Conservation (phyloP, 1,140 invertebrate species). For the Ceratina calcarata region DNA sequence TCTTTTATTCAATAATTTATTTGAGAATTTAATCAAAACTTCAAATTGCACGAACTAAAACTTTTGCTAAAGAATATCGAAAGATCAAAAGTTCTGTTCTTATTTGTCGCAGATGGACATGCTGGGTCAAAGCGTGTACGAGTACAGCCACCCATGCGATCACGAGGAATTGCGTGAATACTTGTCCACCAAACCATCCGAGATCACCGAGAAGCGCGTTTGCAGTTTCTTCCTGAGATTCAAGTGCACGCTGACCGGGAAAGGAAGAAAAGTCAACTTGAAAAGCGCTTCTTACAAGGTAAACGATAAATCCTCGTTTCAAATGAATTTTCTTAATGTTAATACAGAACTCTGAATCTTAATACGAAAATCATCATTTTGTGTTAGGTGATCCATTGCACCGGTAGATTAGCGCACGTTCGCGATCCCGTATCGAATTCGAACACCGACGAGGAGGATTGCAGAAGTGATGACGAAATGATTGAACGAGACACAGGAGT, state of each 20-base stretch:
- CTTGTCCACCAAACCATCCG: slow-evolving; percentile 82
- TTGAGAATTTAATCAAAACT: too few relatives aligned
- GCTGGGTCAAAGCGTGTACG: slow-evolving; percentile 95
- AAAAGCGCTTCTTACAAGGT: slow-evolving; percentile 97
- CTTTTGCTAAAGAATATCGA: background rate
- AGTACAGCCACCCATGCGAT: slow-evolving; percentile 96
- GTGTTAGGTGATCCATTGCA: slow-evolving; percentile 91
- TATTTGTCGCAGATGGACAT: slow-evolving; percentile 90
- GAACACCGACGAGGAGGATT: slow-evolving; percentile 35
- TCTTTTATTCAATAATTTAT: background rate
- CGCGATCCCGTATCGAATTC: slow-evolving; percentile 66
- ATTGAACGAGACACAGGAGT: slow-evolving; percentile 68
- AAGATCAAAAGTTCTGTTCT: slow-evolving; percentile 8
- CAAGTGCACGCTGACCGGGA: slow-evolving; percentile 94
- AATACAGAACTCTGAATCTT: too few relatives aligned
- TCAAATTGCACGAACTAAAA: too few relatives aligned
- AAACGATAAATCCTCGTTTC: background rate
- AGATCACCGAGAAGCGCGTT: slow-evolving; percentile 74
- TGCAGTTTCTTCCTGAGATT: slow-evolving; percentile 90
- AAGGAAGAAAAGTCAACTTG: slow-evolving; percentile 94
- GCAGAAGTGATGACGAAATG: slow-evolving; percentile 35
- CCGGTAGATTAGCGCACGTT: slow-evolving; percentile 85
- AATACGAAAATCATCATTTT: background rate
- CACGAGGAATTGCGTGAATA: slow-evolving; percentile 94
- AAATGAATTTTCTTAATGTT: background rate